Base-by-base conservation (phyloP, 2,888 invertebrate species). In the Dendrolimus houi region DNA sequence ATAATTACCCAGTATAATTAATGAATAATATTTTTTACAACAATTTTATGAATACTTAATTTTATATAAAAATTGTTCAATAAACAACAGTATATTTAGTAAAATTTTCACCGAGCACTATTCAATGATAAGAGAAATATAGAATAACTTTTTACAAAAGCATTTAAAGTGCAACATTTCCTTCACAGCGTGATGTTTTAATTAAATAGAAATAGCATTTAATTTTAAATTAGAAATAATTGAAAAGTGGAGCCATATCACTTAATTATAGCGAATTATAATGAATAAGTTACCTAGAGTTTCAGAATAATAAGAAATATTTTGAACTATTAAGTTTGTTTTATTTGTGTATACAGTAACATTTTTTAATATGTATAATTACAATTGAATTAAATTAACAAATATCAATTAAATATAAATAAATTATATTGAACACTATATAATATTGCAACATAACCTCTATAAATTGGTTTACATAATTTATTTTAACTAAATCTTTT, bases 201-300 rank as follows among this genome's bases (percentile, higher is more conserved):
- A 17, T 17, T 17, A 2, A 17, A 55, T 55, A 54, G 13, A 58
- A 54, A 61, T 62, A 60, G 41, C 54, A 9, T 60, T 58, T 62
- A 60, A 53, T 60, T 59, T 62, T 65, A 64, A 65, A 64, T 65
- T 66, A 63, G 71, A 73, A 60, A 61, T 75, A 71, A 66, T 62
- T 66, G 56, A 72, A 74, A 80, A 81, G 80, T 79, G 81, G 84
- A 85, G 88, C 88, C 88, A 89, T 89, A 89, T 84, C 84, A 83
- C 77, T 80, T 81, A 81, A 71, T 70, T 75, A 70, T 81, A 82
- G 71, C 69, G 65, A 72, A 74, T 68, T 65, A 62, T 77, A 75
- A 81, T 75, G 77, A 57, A 74, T 87, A 88, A 85, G 88, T 89
- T 88, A 88, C 87, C 89, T 70, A 75, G 64, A 68, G 71, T 67